phyloP scores from a whole-genome alignment of 2,113 vertebrate species.

The Lanius collurio region DNA sequence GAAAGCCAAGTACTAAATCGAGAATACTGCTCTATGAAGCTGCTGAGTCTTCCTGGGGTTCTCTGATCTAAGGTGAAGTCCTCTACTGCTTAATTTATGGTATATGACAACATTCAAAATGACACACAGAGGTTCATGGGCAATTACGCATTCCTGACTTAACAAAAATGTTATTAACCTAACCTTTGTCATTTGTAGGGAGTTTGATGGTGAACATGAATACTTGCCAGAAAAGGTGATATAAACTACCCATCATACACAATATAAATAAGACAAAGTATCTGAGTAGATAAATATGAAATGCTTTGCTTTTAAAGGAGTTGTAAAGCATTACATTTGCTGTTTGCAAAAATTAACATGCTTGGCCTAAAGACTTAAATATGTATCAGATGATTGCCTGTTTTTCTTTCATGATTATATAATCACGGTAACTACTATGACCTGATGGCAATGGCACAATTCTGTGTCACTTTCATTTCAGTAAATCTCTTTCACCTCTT shows the following conservation, averaged over 20 bases:
- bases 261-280: not conserved
- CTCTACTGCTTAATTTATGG: not conserved
- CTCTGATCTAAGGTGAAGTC: not conserved
- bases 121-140: not conserved
- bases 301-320: not conserved
- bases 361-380: not conserved
- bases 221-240: not conserved
- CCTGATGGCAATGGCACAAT: not conserved
- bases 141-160: not conserved
- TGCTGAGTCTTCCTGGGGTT: not conserved
- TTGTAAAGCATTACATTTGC: not conserved
- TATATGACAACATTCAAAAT: not conserved
- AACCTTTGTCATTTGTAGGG: not conserved
- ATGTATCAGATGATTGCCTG: not conserved
- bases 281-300: not conserved
- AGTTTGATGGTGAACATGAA: not conserved
- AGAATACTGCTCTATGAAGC: not conserved
- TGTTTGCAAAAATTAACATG: not conserved
- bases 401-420: not conserved
- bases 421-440: not conserved
- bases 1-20: not conserved
- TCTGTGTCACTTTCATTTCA: not conserved
- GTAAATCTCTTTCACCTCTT: not conserved
- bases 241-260: not conserved
- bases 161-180: not conserved